phyloP scores from a whole-genome alignment of 2,113 vertebrate genomes.

The Antechinus stuartii region DNA sequence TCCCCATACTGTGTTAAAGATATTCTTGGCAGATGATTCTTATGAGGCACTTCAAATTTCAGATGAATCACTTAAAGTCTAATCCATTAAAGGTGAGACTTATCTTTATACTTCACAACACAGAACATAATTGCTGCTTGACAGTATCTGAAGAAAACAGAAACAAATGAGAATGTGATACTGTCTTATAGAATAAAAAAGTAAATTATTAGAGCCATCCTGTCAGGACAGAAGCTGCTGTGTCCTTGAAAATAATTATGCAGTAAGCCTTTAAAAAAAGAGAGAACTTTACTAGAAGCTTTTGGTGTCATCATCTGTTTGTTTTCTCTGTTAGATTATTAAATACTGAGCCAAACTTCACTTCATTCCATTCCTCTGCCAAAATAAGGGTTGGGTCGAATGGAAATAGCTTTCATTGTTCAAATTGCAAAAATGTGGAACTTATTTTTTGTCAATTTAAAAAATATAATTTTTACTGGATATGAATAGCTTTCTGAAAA shows the following conservation, averaged over 20 bases:
- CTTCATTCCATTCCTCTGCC: not conserved
- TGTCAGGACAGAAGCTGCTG: slow-evolving; percentile 16
- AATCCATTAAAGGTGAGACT: slow-evolving; percentile 12
- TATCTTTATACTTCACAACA: slow-evolving; percentile 10
- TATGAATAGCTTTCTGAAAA: not conserved
- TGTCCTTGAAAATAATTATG: slow-evolving; percentile 21
- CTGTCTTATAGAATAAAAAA: not conserved
- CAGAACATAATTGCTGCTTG: not conserved
- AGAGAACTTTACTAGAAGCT: slow-evolving; percentile 5
- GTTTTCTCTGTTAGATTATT: slow-evolving; percentile 60
- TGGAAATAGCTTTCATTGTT: not conserved
- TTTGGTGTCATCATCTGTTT: not conserved
- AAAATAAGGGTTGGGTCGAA: slow-evolving; percentile 11
- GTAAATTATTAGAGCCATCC: not conserved
- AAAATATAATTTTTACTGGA: slow-evolving; percentile 41
- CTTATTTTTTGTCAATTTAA: slow-evolving; percentile 45
- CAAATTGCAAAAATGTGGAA: slow-evolving; percentile 30
- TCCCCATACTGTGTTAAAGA: not conserved
- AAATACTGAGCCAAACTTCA: slow-evolving; percentile 38
- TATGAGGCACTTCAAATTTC: not conserved
- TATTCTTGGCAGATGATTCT: not conserved
- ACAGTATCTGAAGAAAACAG: slow-evolving; percentile 22
- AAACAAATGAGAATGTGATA: not conserved
- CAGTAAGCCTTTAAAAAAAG: not conserved
- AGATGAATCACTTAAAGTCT: slow-evolving; percentile 28